Percentiles rank a stretch among this genome's conserved stretches.
Evolutionary conservation across 2,888 invertebrate genomes (phyloP).

Genomic region (Pseudolycoriella hygida): DNA sequence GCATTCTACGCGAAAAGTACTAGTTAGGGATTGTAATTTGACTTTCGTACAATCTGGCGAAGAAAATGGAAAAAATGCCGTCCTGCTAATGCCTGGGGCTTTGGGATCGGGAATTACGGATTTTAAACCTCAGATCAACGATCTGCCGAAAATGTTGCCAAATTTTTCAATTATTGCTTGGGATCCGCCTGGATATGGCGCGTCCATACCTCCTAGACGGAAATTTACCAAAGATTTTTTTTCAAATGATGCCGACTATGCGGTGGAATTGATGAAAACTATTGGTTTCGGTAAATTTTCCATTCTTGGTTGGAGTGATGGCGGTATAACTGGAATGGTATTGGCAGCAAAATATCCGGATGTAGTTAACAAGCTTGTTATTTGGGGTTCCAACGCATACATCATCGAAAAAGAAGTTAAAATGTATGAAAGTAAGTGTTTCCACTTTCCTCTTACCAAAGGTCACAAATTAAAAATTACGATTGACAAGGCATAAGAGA

Average conservation of each 20-base stretch:
- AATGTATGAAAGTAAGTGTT: conserved; percentile 35
- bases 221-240: conserved; percentile 54
- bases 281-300: conserved; percentile 52
- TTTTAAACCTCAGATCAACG: conserved; percentile 58
- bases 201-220: conserved; percentile 59
- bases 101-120: conserved; percentile 69
- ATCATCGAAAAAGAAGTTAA: conserved; percentile 48
- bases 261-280: conserved; percentile 52
- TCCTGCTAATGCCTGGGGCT: conserved; percentile 65
- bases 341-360: conserved; percentile 54
- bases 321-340: conserved; percentile 61
- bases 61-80: conserved; percentile 15
- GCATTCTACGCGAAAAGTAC: no score
- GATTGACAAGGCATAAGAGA: conserved; percentile 42
- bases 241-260: conserved; percentile 53
- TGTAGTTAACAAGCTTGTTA: conserved; percentile 48
- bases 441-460: neutral
- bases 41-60: neutral
- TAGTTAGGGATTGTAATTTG: no score
- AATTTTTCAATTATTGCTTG: conserved; percentile 34
- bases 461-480: neutral
- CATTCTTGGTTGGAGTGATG: conserved; percentile 79
- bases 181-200: conserved; percentile 82
- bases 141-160: conserved; percentile 27
- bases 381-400: conserved; percentile 65